phyloP scores from a whole-genome alignment of 2,888 invertebrate genomes.

The Hirtodrosophila trivittata region DNA sequence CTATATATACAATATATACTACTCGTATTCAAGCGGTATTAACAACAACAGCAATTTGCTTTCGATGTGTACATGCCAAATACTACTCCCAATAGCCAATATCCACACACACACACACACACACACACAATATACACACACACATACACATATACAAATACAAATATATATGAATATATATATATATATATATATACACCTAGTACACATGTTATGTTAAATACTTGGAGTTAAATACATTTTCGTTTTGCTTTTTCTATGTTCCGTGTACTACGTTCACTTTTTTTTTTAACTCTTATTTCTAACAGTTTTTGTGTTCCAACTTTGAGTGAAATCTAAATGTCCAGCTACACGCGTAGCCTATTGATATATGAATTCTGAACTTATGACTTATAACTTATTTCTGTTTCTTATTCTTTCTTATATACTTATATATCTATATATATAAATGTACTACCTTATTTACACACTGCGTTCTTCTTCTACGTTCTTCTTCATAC shows the following conservation, averaged over 20 bases:
- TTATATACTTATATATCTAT: conserved; percentile 32
- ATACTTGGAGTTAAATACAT: conserved; percentile 3
- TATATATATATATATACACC: conserved; percentile 25
- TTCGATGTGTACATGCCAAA: conserved; percentile 63
- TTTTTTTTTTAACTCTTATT: conserved; percentile 20
- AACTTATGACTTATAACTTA: conserved; percentile 58
- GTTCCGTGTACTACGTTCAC: conserved; percentile 38
- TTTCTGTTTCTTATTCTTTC: conserved; percentile 35
- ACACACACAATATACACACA: too few species aligned
- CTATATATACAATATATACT: conserved; percentile 6
- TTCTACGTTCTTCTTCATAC: conserved; percentile 76
- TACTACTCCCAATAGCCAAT: conserved; percentile 28
- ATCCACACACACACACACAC: conserved; percentile 14
- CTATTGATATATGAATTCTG: conserved; percentile 44
- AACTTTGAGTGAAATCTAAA: too few species aligned
- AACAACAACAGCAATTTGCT: conserved; percentile 64
- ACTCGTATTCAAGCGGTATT: neutral
- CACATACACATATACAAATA: too few species aligned
- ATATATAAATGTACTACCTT: conserved; percentile 60
- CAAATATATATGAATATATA: conserved; percentile 13
- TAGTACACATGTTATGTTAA: neutral
- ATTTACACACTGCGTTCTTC: conserved; percentile 76
- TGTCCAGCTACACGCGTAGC: too few species aligned
- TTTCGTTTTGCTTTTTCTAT: conserved; percentile 48
- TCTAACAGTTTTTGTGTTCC: conserved; percentile 37